Conservation (phyloP, 2,797 vertebrate genomes). For the Parotocinclus haroldoi region DNA sequence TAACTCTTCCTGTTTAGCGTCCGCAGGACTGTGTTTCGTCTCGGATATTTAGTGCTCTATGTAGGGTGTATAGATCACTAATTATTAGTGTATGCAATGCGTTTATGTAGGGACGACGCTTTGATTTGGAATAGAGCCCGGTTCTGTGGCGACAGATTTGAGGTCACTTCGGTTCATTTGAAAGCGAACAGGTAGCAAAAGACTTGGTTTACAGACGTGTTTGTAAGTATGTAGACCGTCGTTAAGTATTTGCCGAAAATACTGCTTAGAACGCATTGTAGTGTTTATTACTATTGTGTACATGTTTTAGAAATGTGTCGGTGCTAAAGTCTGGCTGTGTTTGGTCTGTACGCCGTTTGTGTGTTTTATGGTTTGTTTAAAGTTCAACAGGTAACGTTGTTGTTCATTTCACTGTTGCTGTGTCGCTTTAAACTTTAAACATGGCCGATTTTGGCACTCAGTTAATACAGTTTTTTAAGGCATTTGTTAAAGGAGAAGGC, state of each 20-base stretch:
- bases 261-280: background rate
- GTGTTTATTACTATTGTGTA: too few relatives aligned
- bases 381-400: too few relatives aligned
- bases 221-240: background rate
- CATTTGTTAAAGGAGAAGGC: too few relatives aligned
- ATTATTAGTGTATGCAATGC: background rate
- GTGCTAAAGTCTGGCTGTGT: background rate
- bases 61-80: background rate
- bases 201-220: background rate
- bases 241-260: background rate
- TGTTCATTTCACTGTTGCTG: too few relatives aligned
- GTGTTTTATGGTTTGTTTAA: background rate
- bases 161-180: constrained; percentile 40
- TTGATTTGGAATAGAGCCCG: background rate
- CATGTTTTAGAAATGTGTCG: background rate
- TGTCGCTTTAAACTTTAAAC: too few relatives aligned
- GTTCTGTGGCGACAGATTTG: background rate
- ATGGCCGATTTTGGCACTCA: too few relatives aligned
- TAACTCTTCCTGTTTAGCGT: background rate
- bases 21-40: background rate
- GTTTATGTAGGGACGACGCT: background rate
- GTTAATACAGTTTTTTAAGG: too few relatives aligned
- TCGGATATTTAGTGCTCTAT: background rate
- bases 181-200: constrained; percentile 27
- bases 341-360: background rate